A percentile compares a stretch with the other conserved stretches of the same genome.
These are phyloP conservation scores for Trichogramma dendrolimi DNA, from an alignment of 2,888 invertebrate genomes.

Conservation along the genomic window DNA sequence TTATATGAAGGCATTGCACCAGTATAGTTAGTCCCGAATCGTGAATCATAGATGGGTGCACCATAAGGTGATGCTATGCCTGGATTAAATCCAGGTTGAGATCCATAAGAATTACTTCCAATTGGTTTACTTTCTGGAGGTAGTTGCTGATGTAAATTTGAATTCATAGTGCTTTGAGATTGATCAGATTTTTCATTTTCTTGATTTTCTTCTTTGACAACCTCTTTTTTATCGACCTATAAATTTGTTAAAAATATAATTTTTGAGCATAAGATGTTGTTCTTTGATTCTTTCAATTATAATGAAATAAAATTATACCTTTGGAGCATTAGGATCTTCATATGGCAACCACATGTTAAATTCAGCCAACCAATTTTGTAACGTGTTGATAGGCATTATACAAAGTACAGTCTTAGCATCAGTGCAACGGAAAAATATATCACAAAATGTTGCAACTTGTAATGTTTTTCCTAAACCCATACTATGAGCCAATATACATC, in stretches of 20 bases:
- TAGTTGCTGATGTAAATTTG: too few species aligned
- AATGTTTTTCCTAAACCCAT: slow-evolving; percentile 99
- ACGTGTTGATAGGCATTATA: slow-evolving; percentile 97
- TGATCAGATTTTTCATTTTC: too few species aligned
- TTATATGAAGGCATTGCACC: too few species aligned
- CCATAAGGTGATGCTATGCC: too few species aligned
- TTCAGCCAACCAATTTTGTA: slow-evolving; percentile 97
- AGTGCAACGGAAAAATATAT: slow-evolving; percentile 90
- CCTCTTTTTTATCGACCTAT: slow-evolving; percentile 23
- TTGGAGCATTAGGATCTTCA: slow-evolving; percentile 53
- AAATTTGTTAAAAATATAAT: not conserved
- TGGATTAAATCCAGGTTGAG: too few species aligned
- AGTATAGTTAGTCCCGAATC: too few species aligned
- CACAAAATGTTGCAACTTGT: slow-evolving; percentile 92
- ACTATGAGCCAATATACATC: slow-evolving; percentile 96
- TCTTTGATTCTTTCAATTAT: not conserved
- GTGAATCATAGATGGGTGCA: too few species aligned
- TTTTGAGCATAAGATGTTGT: too few species aligned
- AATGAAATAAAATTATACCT: slow-evolving; percentile 14
- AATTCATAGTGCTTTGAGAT: too few species aligned
- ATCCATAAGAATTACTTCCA: too few species aligned
- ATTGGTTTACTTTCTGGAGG: too few species aligned
- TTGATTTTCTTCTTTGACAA: slow-evolving; percentile 44
- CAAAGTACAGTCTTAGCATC: slow-evolving; percentile 83
- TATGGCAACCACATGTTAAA: slow-evolving; percentile 96